A percentile compares a stretch with the other conserved stretches of the same genome.
phyloP scores from a whole-genome alignment of 2,888 invertebrate species.

The Ischnura elegans region DNA sequence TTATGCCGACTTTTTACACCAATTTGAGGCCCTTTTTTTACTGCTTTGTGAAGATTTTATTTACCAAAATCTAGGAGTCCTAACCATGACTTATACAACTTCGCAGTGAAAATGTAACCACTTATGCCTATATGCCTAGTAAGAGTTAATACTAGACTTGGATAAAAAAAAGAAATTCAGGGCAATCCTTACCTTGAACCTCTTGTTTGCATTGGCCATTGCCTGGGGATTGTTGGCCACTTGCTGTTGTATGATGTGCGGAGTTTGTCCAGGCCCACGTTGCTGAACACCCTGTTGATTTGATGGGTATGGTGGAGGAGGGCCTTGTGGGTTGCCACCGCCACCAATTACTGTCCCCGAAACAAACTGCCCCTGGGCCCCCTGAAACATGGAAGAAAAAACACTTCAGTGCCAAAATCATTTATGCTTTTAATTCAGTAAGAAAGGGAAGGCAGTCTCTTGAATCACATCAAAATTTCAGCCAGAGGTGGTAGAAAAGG shows the following conservation, averaged over 20 bases:
- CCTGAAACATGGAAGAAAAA: background rate
- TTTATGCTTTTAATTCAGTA: background rate
- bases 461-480: background rate
- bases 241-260: constrained; percentile 54
- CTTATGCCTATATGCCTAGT: no score
- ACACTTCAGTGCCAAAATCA: background rate
- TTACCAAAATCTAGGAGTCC: no score
- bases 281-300: constrained; percentile 76
- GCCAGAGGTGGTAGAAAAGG: no score
- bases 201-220: constrained; percentile 78
- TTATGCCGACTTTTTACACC: no score
- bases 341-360: constrained; percentile 34
- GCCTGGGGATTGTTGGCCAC: constrained; percentile 33
- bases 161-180: no score
- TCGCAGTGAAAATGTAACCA: no score
- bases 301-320: constrained; percentile 90
- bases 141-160: no score
- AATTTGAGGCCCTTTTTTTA: no score
- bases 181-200: constrained; percentile 81
- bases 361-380: constrained; percentile 49
- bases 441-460: background rate
- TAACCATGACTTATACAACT: no score
- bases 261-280: constrained; percentile 6
- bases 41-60: no score
- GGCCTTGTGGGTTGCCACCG: constrained; percentile 80